phyloP scores from a whole-genome alignment of 2,113 vertebrate species.

The Ciconia stormi region DNA sequence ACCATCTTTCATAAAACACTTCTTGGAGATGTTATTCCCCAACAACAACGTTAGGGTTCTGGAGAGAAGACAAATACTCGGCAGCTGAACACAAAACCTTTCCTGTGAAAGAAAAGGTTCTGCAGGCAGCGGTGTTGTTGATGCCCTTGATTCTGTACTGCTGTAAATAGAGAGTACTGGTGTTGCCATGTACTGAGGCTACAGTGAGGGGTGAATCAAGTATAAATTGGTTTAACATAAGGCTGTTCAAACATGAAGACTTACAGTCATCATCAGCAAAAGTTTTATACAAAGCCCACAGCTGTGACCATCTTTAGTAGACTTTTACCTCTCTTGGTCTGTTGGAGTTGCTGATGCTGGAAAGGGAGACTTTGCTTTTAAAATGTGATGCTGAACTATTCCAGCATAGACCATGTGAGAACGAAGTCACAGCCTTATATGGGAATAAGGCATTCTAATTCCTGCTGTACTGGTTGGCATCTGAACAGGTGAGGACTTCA shows the following conservation, averaged over 20 bases:
- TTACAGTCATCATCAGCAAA: not conserved
- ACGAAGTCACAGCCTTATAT: not conserved
- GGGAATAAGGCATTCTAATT: not conserved
- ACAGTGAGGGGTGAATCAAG: not conserved
- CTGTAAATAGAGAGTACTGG: not conserved
- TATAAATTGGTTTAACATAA: not conserved
- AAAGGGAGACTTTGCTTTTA: not conserved
- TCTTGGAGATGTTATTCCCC: not conserved
- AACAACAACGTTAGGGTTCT: rapidly evolving
- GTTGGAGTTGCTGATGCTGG: not conserved
- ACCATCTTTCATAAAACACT: not conserved
- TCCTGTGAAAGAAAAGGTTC: not conserved
- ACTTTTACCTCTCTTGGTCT: not conserved
- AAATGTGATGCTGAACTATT: not conserved
- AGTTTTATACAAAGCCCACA: not conserved
- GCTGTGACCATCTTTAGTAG: not conserved
- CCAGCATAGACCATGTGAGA: not conserved
- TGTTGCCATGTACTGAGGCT: not conserved
- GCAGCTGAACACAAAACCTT: not conserved
- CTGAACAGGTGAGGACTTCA: not conserved
- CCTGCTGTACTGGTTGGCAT: not conserved
- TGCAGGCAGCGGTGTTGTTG: not conserved
- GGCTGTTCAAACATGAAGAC: not conserved
- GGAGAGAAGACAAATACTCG: not conserved
- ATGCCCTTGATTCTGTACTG: not conserved